phyloP scores from a whole-genome alignment of 2,797 vertebrate species.

The Petrocephalus sullivani region DNA sequence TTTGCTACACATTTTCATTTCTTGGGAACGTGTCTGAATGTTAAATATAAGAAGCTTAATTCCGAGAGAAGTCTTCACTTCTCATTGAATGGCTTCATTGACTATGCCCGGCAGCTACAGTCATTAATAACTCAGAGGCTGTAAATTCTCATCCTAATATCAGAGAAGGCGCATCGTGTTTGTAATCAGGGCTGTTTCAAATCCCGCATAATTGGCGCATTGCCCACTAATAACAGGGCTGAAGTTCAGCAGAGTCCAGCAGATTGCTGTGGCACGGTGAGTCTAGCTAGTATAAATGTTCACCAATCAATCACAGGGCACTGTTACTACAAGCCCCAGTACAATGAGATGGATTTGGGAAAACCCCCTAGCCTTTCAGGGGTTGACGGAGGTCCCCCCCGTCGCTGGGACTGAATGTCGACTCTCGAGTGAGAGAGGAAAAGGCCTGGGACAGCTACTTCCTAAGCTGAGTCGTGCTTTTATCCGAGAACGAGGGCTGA shows the following conservation, averaged over 20 bases:
- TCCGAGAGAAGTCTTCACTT: not conserved
- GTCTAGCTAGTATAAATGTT: not conserved
- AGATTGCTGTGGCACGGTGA: not conserved
- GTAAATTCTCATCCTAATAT: constrained; percentile 8
- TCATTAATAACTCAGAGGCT: not conserved
- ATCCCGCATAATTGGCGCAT: not conserved
- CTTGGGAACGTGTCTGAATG: not conserved
- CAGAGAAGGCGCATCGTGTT: not conserved
- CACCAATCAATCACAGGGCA: constrained; percentile 13
- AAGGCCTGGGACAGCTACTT: not conserved
- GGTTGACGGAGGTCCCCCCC: not conserved
- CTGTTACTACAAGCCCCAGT: not conserved
- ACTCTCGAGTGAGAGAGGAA: not conserved
- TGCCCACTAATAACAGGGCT: constrained; percentile 18
- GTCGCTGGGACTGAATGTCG: not conserved
- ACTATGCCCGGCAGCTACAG: not conserved
- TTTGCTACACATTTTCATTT: not conserved
- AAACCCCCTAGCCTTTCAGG: not conserved
- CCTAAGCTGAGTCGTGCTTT: not conserved
- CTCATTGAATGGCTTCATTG: not conserved
- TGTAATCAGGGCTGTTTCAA: not conserved
- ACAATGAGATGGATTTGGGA: not conserved
- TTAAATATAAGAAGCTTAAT: not conserved
- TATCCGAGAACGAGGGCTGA: not conserved
- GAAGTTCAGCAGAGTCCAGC: not conserved